Evolutionary conservation across 2,113 vertebrate species (phyloP).

Genomic region (Noctilio leporinus): DNA sequence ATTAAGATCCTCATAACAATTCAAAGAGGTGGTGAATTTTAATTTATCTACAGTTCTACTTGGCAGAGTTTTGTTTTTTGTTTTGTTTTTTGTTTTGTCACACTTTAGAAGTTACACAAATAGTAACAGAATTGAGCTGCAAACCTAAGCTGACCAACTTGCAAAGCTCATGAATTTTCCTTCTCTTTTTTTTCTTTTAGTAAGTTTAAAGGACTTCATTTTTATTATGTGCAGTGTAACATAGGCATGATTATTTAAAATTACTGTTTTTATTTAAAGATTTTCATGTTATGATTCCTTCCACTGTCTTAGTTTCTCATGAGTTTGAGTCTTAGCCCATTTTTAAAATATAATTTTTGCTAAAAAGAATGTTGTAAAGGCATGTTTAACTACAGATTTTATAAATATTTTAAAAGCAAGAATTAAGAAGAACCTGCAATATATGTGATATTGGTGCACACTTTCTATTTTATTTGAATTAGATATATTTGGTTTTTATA

Average conservation of each 20-base stretch:
- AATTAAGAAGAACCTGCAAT: not conserved
- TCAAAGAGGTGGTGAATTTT: not conserved
- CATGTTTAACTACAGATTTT: not conserved
- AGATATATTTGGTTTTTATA: not conserved
- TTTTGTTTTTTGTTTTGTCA: too few species aligned
- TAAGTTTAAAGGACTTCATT: not conserved
- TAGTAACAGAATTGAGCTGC: not conserved
- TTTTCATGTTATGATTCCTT: not conserved
- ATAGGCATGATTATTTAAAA: not conserved
- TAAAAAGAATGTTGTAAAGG: not conserved
- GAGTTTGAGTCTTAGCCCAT: not conserved
- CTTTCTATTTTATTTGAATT: slow-evolving; percentile 30
- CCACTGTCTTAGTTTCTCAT: not conserved
- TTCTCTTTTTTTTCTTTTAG: not conserved
- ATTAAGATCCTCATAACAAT: not conserved
- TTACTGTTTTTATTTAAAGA: not conserved
- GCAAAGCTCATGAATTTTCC: not conserved
- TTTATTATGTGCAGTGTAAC: not conserved
- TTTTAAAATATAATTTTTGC: not conserved
- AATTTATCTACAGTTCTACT: slow-evolving; percentile 4
- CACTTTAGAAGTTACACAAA: not conserved
- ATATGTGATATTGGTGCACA: not conserved
- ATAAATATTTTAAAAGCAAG: not conserved
- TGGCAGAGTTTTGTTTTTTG: not conserved
- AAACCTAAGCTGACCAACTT: not conserved